Evolutionary conservation across 2,888 invertebrate species (phyloP), one percentile per base, ranked within the genome.

Genomic region (Ectemnius cavifrons): DNA sequence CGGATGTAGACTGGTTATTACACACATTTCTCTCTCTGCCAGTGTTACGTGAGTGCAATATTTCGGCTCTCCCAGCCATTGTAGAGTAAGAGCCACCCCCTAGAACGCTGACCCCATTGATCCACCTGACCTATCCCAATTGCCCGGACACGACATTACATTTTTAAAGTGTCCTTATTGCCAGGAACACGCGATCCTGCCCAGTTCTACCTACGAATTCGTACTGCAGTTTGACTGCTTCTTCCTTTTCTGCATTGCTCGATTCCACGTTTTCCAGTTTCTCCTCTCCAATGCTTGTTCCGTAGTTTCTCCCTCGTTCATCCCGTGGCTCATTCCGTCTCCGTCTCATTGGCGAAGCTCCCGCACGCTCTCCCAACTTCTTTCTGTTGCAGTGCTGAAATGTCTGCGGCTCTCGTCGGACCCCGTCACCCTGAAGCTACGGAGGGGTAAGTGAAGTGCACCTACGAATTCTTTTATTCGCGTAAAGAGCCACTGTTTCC

Each of bases 341-440:
- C 11, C 59, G 28, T 18, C 20, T 28, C 16, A 45, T 18, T 23
- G 11, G 52, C 59, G 49, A 28, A 28, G 67, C 52, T 72, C 57
- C 49, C 59, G 37, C 37, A 37, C 37, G 37, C 65, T 73, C 67
- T 71, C 63, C 71, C 66, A 16, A 58, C 37, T 57, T 62, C 73
- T 71, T 72, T 71, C 78, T 92, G 91, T 95, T 95, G 87, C 94
- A 97, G 97, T 97, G 92, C 93, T 97, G 93, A 97, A 97, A 95
- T 97, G 97, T 93, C 94, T 97, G 91, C 95, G 97, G 91, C 94
- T 97, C 90, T 97, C 97, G 85, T 94, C 96, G 92, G 97, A 97
- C 93, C 95, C 96, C 89, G 97, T 97, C 90, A 96, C 96, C 91
- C 93, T 97, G 92, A 96, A 96, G 93, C 94, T 97, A 91, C 96